These are phyloP conservation scores for Drosophila guanche DNA, from an alignment of 1,140 invertebrate genomes.

Conservation along the genomic window DNA sequence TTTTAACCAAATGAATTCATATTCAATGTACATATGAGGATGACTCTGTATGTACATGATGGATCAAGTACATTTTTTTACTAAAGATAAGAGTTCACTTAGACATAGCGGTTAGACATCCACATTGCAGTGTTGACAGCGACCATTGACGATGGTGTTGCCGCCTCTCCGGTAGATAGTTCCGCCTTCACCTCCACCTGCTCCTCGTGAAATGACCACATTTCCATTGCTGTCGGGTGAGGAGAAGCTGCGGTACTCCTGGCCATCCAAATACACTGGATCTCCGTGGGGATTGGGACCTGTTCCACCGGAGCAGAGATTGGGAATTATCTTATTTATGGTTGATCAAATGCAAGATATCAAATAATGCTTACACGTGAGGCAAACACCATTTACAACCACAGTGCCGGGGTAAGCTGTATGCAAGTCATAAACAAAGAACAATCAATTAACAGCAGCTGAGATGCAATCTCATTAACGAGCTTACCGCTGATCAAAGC, in stretches of 20 bases:
- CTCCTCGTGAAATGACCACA: conserved; percentile 47
- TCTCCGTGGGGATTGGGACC: conserved; percentile 62
- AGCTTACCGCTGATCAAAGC: conserved; percentile 55
- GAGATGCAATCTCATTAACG: conserved; percentile 15
- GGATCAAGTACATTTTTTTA: background rate
- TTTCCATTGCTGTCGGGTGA: conserved; percentile 31
- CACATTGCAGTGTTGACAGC: conserved; percentile 58
- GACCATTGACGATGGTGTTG: conserved; percentile 59
- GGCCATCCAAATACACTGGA: conserved; percentile 48
- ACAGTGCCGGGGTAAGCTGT: conserved; percentile 59
- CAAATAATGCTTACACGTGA: conserved; percentile 57
- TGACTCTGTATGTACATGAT: background rate
- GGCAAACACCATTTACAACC: conserved; percentile 61
- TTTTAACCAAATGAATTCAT: conserved; percentile 44
- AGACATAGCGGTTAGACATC: conserved; percentile 33
- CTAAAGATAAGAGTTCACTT: background rate
- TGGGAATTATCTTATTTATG: background rate
- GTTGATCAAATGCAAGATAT: background rate
- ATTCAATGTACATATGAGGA: background rate
- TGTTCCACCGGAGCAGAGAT: conserved; percentile 1
- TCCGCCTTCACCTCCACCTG: background rate
- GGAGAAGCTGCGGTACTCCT: conserved; percentile 66
- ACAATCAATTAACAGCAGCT: conserved; percentile 21
- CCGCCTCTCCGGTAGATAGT: conserved; percentile 44
- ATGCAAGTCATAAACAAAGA: conserved; percentile 14